Evolutionary conservation across 2,113 vertebrate species (phyloP), one percentile per base, ranked within the genome.

Genomic region (Hypocryptadius cinnamomeus): DNA sequence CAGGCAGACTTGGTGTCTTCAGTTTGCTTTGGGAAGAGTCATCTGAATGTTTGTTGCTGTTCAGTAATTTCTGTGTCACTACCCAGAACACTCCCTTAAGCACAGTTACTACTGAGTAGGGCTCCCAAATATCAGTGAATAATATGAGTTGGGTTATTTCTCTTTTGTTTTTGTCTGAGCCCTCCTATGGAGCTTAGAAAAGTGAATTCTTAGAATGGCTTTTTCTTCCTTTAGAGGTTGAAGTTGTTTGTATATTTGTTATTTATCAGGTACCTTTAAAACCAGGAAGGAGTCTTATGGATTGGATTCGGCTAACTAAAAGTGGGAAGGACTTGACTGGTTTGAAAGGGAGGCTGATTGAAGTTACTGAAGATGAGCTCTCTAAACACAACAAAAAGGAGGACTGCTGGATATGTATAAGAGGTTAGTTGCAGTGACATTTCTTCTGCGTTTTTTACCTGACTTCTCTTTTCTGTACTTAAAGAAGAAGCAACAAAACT

Each of bases 351-450:
- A 97, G 97, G n/a, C 92, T 99, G 39, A 97, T 98, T 47, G 98
- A 99, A 40, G 99, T 99, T 24, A 99, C 98, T 1, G 98, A 98
- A 92, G 98, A 99, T 70, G 99, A 99, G 86, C 98, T 99, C 73
- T 96, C 97, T 73, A 99, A 98, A 77, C 99, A 99, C 96, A 99
- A 98, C 96, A 98, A 79, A 31, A 98, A 97, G 89, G 97, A 97
- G 5, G 99, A 99, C 95, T 99, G 99, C 96, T 99, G 99, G 99
- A 99, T 99, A 68, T 99, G 99, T 94, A 99, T 99, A 96, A 97
- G 99, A 98, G 99, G 99, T 99, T 93, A 81, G 97, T 95, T 39
- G 45, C 56, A 65, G 17, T 80, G 30, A 37, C 39, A 14, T 48
- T 79, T 22, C 17, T 65, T 79, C 12, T 33, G 3, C 2, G 0